These are phyloP conservation scores for Cynoglossus semilaevis DNA, from an alignment of 2,113 vertebrate species.

Conservation along the genomic window DNA sequence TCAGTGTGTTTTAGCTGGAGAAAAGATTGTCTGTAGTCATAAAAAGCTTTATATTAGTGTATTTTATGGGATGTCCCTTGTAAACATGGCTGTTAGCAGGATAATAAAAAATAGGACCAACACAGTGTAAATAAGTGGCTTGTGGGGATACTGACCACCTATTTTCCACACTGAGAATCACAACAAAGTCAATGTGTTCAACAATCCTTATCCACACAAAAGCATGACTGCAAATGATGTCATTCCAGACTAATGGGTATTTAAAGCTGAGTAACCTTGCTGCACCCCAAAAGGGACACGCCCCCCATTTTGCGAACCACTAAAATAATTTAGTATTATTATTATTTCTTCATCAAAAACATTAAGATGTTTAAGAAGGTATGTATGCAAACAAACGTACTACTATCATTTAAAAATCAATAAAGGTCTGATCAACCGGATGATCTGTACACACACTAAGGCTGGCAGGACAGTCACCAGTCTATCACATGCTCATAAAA, in stretches of 20 bases:
- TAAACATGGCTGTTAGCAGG: constrained; percentile 69
- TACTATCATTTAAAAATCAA: too few relatives aligned
- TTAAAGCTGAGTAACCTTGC: constrained; percentile 21
- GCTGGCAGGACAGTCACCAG: too few relatives aligned
- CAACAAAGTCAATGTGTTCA: constrained; percentile 59
- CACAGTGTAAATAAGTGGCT: constrained; percentile 67
- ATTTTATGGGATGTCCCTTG: constrained; percentile 72
- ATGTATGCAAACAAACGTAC: too few relatives aligned
- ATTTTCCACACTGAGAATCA: constrained; percentile 61
- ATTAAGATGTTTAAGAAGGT: too few relatives aligned
- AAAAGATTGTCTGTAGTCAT: constrained; percentile 62
- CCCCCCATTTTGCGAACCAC: too few relatives aligned
- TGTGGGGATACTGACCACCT: constrained; percentile 62
- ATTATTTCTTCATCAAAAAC: too few relatives aligned
- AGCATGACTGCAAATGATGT: constrained; percentile 60
- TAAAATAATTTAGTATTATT: too few relatives aligned
- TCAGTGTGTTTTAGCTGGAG: constrained; percentile 49
- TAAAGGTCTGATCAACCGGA: too few relatives aligned
- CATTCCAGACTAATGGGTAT: constrained; percentile 47
- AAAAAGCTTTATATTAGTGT: constrained; percentile 71
- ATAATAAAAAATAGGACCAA: constrained; percentile 64
- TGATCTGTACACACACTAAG: too few relatives aligned
- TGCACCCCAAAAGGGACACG: too few relatives aligned
- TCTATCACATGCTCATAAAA: too few relatives aligned
- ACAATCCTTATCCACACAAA: constrained; percentile 50